A percentile compares a stretch with the other conserved stretches of the same genome.
These are phyloP conservation scores for Tyto alba DNA, from an alignment of 2,113 vertebrate genomes.

Conservation along the genomic window DNA sequence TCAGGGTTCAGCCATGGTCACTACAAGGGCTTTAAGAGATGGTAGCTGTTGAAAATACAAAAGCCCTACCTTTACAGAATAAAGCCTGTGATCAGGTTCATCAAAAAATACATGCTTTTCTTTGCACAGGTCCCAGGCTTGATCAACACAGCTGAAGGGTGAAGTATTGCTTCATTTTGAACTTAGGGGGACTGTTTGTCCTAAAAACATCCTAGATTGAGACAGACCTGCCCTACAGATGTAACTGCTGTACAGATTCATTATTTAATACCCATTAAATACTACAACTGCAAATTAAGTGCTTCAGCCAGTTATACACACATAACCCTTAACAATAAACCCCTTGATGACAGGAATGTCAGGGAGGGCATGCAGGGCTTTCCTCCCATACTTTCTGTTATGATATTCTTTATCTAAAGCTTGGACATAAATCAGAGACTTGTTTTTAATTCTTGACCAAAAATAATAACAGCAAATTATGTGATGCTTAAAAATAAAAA, in stretches of 20 bases:
- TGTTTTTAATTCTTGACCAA: neutral
- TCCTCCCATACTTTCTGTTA: neutral
- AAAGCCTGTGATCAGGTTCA: neutral
- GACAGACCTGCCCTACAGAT: neutral
- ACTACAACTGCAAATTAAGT: neutral
- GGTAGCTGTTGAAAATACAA: neutral
- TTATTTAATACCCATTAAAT: neutral
- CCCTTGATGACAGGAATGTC: neutral
- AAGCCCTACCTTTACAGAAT: neutral
- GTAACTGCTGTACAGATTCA: neutral
- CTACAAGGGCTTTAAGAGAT: neutral
- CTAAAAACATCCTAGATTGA: neutral
- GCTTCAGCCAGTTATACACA: neutral
- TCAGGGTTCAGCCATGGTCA: neutral
- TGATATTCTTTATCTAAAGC: neutral
- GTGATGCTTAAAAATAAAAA: constrained; percentile 6
- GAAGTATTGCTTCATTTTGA: neutral
- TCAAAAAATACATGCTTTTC: neutral
- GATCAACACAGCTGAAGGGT: neutral
- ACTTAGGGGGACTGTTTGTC: neutral
- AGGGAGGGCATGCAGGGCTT: neutral
- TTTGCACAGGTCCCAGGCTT: neutral
- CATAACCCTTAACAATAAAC: neutral
- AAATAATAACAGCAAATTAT: neutral
- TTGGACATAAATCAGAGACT: neutral